Conservation (phyloP, 2,797 vertebrate genomes). For the Lacerta bilineata region DNA sequence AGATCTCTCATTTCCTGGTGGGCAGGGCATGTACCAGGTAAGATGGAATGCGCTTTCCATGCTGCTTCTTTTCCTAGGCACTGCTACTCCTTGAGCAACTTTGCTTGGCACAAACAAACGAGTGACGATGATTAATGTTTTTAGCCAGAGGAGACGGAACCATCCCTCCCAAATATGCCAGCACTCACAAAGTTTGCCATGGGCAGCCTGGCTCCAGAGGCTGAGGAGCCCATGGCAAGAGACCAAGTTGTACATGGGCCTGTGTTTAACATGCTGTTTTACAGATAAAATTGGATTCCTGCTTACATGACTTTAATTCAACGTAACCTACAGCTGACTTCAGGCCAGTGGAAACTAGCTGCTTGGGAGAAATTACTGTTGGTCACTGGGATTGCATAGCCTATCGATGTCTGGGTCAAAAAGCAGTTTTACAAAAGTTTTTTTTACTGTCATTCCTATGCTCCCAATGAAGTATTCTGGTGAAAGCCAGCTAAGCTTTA, state of each 20-base stretch:
- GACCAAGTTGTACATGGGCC: not conserved
- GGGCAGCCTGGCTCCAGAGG: no score
- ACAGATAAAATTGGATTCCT: not conserved
- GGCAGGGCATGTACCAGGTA: not conserved
- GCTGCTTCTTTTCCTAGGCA: not conserved
- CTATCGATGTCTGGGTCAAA: not conserved
- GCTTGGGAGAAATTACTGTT: not conserved
- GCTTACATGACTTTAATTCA: not conserved
- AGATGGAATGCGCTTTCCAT: no score
- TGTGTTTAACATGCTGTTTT: not conserved
- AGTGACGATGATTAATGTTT: not conserved
- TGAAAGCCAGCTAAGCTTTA: not conserved
- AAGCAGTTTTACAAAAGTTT: not conserved
- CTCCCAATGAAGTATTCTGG: not conserved
- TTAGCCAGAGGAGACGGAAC: not conserved
- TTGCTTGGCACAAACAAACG: no score
- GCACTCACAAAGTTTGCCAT: not conserved
- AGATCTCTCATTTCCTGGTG: no score
- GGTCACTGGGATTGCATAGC: not conserved
- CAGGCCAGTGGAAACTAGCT: not conserved
- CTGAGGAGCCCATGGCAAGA: not conserved
- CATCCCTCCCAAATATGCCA: not conserved
- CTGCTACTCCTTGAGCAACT: not conserved
- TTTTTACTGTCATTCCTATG: not conserved
- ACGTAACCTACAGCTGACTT: not conserved